These are phyloP conservation scores for Trachelus stipa DNA, from an alignment of 2,888 invertebrate genomes.

Conservation along the genomic window DNA sequence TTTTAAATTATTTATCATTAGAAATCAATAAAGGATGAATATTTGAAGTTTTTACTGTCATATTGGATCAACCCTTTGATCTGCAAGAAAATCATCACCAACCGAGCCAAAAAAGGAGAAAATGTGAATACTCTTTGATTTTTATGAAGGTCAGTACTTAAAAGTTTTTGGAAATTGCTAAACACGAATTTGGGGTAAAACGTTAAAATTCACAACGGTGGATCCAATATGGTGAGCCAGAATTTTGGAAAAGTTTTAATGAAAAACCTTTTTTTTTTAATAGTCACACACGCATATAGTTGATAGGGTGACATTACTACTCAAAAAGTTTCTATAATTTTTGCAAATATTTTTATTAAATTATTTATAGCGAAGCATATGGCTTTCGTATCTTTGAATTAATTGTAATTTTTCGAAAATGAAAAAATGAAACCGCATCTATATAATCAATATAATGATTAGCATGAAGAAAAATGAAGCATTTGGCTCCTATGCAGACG, in stretches of 20 bases:
- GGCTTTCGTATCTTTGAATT: too few species aligned
- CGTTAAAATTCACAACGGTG: background rate
- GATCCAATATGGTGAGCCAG: too few species aligned
- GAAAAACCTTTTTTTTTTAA: background rate
- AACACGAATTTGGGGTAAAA: background rate
- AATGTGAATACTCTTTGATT: too few species aligned
- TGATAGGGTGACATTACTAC: too few species aligned
- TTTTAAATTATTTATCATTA: background rate
- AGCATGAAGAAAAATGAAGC: background rate
- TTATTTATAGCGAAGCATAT: background rate
- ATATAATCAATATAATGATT: too few species aligned
- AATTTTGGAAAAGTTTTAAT: background rate
- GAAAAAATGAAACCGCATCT: background rate
- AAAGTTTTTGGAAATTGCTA: background rate
- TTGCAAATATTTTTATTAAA: background rate
- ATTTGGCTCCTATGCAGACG: background rate
- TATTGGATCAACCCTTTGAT: background rate
- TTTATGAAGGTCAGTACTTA: too few species aligned
- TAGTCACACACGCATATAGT: background rate
- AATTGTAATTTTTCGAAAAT: background rate
- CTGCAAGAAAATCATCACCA: too few species aligned
- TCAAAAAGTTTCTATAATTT: too few species aligned
- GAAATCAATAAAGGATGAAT: background rate
- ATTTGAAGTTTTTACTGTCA: background rate
- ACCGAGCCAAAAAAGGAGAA: too few species aligned